These are phyloP conservation scores for Oppia nitens DNA, from an alignment of 1,140 invertebrate species.

Conservation along the genomic window DNA sequence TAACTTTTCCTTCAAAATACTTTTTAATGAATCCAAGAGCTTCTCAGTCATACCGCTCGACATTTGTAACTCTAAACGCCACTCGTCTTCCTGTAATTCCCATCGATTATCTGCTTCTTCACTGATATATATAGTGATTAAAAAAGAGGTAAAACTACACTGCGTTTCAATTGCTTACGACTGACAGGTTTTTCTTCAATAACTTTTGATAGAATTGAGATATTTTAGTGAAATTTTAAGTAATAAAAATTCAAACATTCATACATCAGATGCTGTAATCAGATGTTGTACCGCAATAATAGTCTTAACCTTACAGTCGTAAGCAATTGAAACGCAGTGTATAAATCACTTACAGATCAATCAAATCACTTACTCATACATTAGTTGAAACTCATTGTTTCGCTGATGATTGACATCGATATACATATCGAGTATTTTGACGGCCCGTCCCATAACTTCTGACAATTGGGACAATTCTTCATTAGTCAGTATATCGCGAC, in stretches of 20 bases:
- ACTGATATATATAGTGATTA: background rate
- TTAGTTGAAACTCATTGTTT: slow-evolving; percentile 7
- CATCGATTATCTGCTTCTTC: slow-evolving; percentile 10
- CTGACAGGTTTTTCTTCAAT: no score
- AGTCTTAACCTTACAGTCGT: no score
- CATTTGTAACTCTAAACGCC: background rate
- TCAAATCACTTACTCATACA: slow-evolving; percentile 13
- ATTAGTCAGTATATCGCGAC: background rate
- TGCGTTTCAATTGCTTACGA: no score
- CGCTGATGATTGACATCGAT: slow-evolving; percentile 1
- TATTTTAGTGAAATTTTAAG: no score
- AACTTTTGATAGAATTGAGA: no score
- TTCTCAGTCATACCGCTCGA: slow-evolving; percentile 3
- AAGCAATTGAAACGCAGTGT: no score
- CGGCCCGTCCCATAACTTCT: background rate
- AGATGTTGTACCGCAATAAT: no score
- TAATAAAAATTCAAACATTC: background rate
- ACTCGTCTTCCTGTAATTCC: background rate
- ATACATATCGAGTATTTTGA: slow-evolving; percentile 11
- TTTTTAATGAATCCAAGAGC: slow-evolving; percentile 3
- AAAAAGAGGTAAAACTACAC: background rate
- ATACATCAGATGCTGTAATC: background rate
- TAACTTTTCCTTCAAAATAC: background rate
- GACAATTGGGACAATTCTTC: background rate
- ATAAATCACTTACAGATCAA: no score